Percentiles rank a stretch among this genome's conserved stretches.
Evolutionary conservation across 2,888 invertebrate genomes (phyloP).

Genomic region (Drosophila vallismaia): DNA sequence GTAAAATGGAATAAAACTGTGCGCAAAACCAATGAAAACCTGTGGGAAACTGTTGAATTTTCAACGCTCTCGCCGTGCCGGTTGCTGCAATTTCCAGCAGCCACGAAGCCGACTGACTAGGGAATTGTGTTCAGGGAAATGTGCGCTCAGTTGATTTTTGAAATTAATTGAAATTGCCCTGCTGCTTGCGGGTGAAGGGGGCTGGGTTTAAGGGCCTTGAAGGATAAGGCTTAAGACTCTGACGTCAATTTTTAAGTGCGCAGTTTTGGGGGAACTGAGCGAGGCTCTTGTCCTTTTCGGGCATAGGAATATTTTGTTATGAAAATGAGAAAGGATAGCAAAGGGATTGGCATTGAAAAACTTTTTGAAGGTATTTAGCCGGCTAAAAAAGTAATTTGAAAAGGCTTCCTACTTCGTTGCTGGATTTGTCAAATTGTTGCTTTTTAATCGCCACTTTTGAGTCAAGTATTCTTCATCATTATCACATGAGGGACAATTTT

Average conservation of each 20-base stretch:
- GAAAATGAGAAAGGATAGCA: background rate
- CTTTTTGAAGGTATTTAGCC: conserved; percentile 33
- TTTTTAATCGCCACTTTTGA: conserved; percentile 4
- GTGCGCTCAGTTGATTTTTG: conserved; percentile 63
- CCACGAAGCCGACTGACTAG: conserved; percentile 14
- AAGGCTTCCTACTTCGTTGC: conserved; percentile 19
- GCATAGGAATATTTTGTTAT: conserved; percentile 22
- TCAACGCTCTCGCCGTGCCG: conserved; percentile 13
- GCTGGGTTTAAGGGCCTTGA: conserved; percentile 23
- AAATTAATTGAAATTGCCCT: conserved; percentile 72
- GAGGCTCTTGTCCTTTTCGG: conserved; percentile 46
- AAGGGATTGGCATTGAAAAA: conserved; percentile 37
- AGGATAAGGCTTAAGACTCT: conserved; percentile 43
- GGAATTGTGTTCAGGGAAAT: conserved; percentile 23
- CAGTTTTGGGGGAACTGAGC: conserved; percentile 50
- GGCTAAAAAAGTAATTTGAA: conserved; percentile 30
- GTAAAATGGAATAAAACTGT: conserved; percentile 22
- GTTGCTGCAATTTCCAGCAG: conserved; percentile 51
- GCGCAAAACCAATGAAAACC: conserved; percentile 1
- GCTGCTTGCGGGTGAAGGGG: conserved; percentile 33
- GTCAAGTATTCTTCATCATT: background rate
- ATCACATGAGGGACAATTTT: background rate
- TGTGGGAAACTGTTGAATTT: conserved; percentile 45
- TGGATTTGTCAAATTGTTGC: conserved; percentile 41
- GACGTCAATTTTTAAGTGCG: conserved; percentile 66